Evolutionary conservation across 2,113 vertebrate species (phyloP).

Genomic region (Thymallus thymallus): DNA sequence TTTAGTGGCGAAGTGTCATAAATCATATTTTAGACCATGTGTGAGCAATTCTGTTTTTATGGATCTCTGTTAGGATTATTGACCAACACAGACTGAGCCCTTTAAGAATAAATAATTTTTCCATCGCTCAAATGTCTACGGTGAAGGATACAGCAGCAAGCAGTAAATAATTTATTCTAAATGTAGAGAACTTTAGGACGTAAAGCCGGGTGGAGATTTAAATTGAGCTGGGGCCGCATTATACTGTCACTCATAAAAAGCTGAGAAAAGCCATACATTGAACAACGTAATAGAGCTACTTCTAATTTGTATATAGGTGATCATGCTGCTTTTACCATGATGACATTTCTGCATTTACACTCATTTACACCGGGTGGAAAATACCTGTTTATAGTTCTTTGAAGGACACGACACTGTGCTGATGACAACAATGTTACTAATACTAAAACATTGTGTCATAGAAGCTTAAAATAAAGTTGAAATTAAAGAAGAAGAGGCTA

Average conservation of each 20-base stretch:
- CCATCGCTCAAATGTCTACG: slow-evolving; percentile 48
- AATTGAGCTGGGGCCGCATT: slow-evolving; percentile 33
- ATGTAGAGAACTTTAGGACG: slow-evolving; percentile 48
- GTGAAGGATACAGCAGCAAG: slow-evolving; percentile 47
- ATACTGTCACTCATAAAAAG: slow-evolving; percentile 54
- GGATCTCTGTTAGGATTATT: slow-evolving; percentile 7
- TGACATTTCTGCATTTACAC: slow-evolving; percentile 37
- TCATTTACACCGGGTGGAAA: slow-evolving; percentile 45
- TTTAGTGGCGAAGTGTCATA: slow-evolving; percentile 18
- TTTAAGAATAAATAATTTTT: slow-evolving; percentile 32
- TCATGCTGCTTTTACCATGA: slow-evolving; percentile 49
- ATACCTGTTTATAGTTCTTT: slow-evolving; percentile 23
- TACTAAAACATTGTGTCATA: not conserved
- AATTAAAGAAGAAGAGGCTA: not conserved
- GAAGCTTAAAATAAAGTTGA: not conserved
- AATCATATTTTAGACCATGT: slow-evolving; percentile 43
- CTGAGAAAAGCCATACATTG: slow-evolving; percentile 45
- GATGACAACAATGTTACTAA: slow-evolving; percentile 24
- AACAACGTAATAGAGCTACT: slow-evolving; percentile 45
- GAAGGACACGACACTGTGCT: not conserved
- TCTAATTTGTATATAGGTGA: slow-evolving; percentile 53
- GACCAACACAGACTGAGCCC: slow-evolving; percentile 38
- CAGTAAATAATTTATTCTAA: slow-evolving; percentile 50
- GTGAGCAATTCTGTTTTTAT: slow-evolving; percentile 1
- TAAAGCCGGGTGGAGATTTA: slow-evolving; percentile 29